Evolutionary conservation across 2,888 invertebrate genomes (phyloP).

Genomic region (Drosophila meridionalis): DNA sequence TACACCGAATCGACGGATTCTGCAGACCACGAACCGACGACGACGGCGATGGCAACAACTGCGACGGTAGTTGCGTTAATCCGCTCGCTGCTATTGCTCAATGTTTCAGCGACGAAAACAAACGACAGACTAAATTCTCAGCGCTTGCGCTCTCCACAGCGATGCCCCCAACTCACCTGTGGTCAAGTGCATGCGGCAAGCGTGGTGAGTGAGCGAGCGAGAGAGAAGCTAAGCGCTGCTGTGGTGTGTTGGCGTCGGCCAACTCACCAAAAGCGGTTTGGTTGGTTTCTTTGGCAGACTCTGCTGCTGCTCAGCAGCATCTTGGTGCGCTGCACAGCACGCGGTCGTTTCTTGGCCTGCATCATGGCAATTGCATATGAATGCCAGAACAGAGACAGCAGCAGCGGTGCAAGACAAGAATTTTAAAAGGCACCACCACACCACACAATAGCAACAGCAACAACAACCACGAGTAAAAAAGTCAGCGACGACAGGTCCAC

Average conservation of each 20-base stretch:
- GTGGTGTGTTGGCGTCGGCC: slow-evolving; percentile 56
- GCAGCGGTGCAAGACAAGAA: slow-evolving; percentile 67
- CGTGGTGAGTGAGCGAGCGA: slow-evolving; percentile 43
- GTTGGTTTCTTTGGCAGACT: slow-evolving; percentile 56
- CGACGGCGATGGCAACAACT: slow-evolving; percentile 31
- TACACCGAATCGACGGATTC: slow-evolving; percentile 17
- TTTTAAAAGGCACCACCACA: slow-evolving; percentile 66
- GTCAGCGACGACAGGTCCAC: slow-evolving; percentile 83
- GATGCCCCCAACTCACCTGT: slow-evolving; percentile 62
- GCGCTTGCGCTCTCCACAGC: slow-evolving; percentile 40
- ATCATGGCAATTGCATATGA: slow-evolving; percentile 48
- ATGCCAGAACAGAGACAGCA: slow-evolving; percentile 52
- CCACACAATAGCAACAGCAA: slow-evolving; percentile 41
- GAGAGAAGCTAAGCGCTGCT: slow-evolving; percentile 12
- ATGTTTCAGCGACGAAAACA: slow-evolving; percentile 83
- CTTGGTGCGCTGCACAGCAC: slow-evolving; percentile 51
- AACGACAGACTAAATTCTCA: slow-evolving; percentile 82
- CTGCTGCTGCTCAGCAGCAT: slow-evolving; percentile 21
- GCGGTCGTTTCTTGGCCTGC: slow-evolving; percentile 52
- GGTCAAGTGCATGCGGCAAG: slow-evolving; percentile 66
- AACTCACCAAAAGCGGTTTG: slow-evolving; percentile 73
- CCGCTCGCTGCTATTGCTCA: slow-evolving; percentile 73
- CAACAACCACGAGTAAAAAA: slow-evolving; percentile 37
- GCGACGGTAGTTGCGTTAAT: slow-evolving; percentile 52
- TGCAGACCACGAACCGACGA: slow-evolving; percentile 37